Evolutionary conservation across 2,113 vertebrate species (phyloP).

Genomic region (Nematolebias whitei): DNA sequence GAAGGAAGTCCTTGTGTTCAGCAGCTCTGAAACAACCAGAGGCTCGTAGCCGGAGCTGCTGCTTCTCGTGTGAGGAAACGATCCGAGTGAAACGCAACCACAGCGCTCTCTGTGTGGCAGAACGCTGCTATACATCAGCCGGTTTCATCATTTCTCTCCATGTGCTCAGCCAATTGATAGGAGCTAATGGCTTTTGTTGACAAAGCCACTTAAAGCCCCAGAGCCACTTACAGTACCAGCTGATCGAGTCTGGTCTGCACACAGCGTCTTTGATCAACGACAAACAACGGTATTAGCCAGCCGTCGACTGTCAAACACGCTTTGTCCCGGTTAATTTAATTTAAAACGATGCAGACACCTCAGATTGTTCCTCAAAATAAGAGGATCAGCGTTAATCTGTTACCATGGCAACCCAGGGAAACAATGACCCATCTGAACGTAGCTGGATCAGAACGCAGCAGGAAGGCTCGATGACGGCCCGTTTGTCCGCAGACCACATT

Average conservation of each 20-base stretch:
- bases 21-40: conserved; percentile 22
- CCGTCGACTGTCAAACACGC: conserved; percentile 32
- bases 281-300: conserved; percentile 40
- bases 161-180: not conserved
- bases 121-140: conserved; percentile 18
- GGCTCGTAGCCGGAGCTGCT: too few species aligned
- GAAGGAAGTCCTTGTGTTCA: conserved; percentile 26
- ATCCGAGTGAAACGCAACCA: conserved; percentile 41
- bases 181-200: conserved; percentile 22
- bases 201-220: conserved; percentile 44
- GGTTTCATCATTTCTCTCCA: not conserved
- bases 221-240: conserved; percentile 41
- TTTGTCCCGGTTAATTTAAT: conserved; percentile 24
- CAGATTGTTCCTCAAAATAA: conserved; percentile 43
- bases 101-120: conserved; percentile 4
- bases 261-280: conserved; percentile 54
- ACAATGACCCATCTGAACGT: conserved; percentile 27
- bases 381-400: conserved; percentile 63
- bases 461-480: not conserved
- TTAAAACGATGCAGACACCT: conserved; percentile 50
- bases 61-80: conserved; percentile 48
- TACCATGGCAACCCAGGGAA: conserved; percentile 29
- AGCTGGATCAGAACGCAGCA: conserved; percentile 12
- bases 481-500: conserved; percentile 13
- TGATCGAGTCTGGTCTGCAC: too few species aligned